A percentile compares a stretch with the other conserved stretches of the same genome.
Evolutionary conservation across 2,113 vertebrate species (phyloP).

Genomic region (Pangasianodon hypophthalmus): DNA sequence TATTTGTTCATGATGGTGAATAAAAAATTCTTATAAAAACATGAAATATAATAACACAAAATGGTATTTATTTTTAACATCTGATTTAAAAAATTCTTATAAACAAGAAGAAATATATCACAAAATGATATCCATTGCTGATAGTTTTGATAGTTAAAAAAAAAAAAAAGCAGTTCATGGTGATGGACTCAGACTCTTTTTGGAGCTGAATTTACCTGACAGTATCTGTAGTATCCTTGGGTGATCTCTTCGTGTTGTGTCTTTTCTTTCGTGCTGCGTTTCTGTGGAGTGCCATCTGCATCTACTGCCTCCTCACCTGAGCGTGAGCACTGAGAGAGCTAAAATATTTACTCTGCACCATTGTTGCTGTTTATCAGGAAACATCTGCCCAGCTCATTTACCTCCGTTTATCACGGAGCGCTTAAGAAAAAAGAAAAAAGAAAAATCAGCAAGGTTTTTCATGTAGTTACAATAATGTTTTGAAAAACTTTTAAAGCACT

Average conservation of each 20-base stretch:
- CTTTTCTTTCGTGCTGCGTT: slow-evolving; percentile 38
- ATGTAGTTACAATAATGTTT: background rate
- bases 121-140: background rate
- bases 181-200: background rate
- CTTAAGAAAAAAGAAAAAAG: background rate
- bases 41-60: background rate
- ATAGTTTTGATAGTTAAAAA: background rate
- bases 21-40: background rate
- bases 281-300: slow-evolving; percentile 43
- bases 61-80: background rate
- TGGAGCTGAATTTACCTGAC: background rate
- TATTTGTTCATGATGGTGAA: too few relatives aligned
- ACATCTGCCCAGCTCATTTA: slow-evolving; percentile 38
- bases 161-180: background rate
- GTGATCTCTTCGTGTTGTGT: background rate
- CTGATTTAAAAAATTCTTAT: too few relatives aligned
- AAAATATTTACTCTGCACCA: slow-evolving; percentile 55
- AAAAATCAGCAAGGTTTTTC: background rate
- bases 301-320: slow-evolving; percentile 42
- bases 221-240: background rate
- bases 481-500: slow-evolving; percentile 6
- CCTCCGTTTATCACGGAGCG: background rate
- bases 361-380: slow-evolving; percentile 35
- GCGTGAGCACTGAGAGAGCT: slow-evolving; percentile 28
- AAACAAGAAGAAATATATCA: background rate